Evolutionary conservation across 1,140 invertebrate species (phyloP), one percentile per base, ranked within the genome.

Genomic region (Brachionus angularis): DNA sequence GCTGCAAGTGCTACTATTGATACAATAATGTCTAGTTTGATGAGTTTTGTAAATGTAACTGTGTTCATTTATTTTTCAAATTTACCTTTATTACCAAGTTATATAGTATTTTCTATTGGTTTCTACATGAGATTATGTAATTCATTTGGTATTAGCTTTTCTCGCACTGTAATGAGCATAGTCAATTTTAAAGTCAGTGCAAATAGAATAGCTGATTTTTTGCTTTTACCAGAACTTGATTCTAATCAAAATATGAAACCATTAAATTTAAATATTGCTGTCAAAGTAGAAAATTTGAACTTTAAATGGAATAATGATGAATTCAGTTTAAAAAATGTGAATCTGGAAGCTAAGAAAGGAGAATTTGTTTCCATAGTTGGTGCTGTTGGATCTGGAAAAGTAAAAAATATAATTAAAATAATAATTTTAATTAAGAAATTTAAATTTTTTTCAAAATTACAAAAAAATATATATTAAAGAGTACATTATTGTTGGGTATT

Each of bases 301-400:
- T n/a, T 34, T n/a, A 36, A 36, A 39, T 58, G 53, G 53, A 58
- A 55, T 55, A 34, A 50, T 5, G 29, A 50, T 5, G 10, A 27
- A 29, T 34, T 67, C 47, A 5, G 10, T 10, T 8, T 70, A 8
- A 70, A 52, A 42, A 52, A 53, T 53, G 23, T 70, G 7, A 21
- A n/a, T 2, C 31, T 70, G n/a, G 46, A 39, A 44, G 67, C 47
- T 8, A 84, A 84, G 72, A 83, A 85, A 1, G 86, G 86, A 5
- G 83, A 88, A 25, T 75, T 91, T 7, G 31, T 70, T 7, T 29
- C 25, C 34, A 31, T 72, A 10, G 47, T 50, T 29, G 70, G 70
- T 8, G 1, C 70, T 5, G 34, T 72, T 34, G 70, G 70, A 31
- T 31, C 50, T n/a, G 70, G 70, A 44, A 72, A 58, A 58, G 53